Percentiles rank a stretch among this genome's conserved stretches.
These are phyloP conservation scores for Phasia obesa DNA, from an alignment of 2,888 invertebrate species.

Conservation along the genomic window DNA sequence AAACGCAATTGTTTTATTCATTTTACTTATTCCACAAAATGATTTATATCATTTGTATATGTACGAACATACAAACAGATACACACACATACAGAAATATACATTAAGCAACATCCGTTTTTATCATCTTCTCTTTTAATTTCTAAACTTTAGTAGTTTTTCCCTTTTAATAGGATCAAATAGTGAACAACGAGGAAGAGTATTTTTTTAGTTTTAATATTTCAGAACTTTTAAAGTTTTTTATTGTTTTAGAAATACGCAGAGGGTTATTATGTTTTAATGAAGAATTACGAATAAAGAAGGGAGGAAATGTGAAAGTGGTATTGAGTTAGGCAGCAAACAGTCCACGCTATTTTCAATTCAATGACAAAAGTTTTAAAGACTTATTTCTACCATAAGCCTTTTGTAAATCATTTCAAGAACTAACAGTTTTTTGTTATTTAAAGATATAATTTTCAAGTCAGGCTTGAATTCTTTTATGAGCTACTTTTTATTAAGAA, in stretches of 20 bases:
- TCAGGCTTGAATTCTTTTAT: too few species aligned
- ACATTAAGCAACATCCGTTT: conserved; percentile 46
- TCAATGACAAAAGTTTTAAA: too few species aligned
- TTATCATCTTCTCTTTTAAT: conserved; percentile 45
- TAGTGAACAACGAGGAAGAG: not conserved
- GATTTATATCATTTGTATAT: conserved; percentile 76
- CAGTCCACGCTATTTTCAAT: too few species aligned
- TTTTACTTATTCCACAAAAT: conserved; percentile 75
- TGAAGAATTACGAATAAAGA: conserved; percentile 66
- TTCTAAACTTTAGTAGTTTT: conserved; percentile 58
- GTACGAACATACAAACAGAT: conserved; percentile 9
- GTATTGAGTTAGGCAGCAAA: not conserved
- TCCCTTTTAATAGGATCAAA: not conserved
- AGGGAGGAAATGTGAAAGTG: not conserved
- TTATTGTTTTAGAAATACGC: conserved; percentile 72
- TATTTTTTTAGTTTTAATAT: conserved; percentile 40
- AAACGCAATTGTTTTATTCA: conserved; percentile 64
- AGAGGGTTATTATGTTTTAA: conserved; percentile 79
- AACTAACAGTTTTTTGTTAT: too few species aligned
- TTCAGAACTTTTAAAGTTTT: conserved; percentile 40
- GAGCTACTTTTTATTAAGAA: too few species aligned
- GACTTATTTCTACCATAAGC: too few species aligned
- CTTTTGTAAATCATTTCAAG: too few species aligned
- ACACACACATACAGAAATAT: not conserved
- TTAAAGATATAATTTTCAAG: too few species aligned